Evolutionary conservation across 2,888 invertebrate genomes (phyloP).

Genomic region (Odontocolon sp.): DNA sequence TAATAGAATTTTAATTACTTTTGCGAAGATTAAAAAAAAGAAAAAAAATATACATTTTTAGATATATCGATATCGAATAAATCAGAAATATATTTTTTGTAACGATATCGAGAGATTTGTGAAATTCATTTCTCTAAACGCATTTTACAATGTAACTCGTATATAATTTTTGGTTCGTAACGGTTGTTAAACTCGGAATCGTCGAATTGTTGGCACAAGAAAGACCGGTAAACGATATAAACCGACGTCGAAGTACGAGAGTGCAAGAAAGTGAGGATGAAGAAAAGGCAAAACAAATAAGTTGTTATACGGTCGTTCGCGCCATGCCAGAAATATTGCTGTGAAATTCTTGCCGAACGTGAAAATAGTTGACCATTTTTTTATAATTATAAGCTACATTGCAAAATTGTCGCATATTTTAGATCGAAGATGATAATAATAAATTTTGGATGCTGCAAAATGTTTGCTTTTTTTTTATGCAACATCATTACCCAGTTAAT

Average conservation of each 20-base stretch:
- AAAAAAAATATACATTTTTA: too few species aligned
- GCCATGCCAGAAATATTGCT: conserved; percentile 21
- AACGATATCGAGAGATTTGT: background rate
- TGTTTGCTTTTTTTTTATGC: too few species aligned
- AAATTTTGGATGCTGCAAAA: too few species aligned
- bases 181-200: conserved; percentile 55
- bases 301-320: conserved; percentile 48
- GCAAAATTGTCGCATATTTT: too few species aligned
- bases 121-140: conserved; percentile 11
- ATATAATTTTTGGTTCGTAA: conserved; percentile 45
- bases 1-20: background rate
- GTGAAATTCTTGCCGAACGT: background rate
- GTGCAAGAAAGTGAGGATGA: background rate
- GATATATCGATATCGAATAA: background rate
- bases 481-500: too few species aligned
- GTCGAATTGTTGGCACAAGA: conserved; percentile 51
- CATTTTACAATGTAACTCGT: conserved; percentile 30
- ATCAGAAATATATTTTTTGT: background rate
- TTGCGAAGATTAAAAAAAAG: background rate
- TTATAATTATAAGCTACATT: too few species aligned
- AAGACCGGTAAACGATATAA: conserved; percentile 54
- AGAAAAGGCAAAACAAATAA: conserved; percentile 43
- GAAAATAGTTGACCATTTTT: too few species aligned
- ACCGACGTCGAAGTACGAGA: conserved; percentile 37
- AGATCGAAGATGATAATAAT: too few species aligned